These are phyloP conservation scores for Caradrina clavipalpis DNA, from an alignment of 2,888 invertebrate genomes.

Conservation along the genomic window DNA sequence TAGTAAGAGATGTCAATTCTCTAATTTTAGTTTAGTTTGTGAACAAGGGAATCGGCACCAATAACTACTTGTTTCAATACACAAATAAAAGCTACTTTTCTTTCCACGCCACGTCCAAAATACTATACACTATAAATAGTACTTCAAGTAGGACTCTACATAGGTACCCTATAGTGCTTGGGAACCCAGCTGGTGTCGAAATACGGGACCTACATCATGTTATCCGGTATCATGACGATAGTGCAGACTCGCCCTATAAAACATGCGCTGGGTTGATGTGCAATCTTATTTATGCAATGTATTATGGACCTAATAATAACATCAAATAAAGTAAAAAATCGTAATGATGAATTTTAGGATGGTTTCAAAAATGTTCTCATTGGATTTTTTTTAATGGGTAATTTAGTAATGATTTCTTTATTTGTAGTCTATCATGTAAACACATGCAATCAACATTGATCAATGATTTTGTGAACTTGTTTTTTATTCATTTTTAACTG, in stretches of 20 bases:
- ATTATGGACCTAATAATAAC: background rate
- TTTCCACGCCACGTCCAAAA: background rate
- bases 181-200: slow-evolving; percentile 55
- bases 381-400: too few species aligned
- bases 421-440: too few species aligned
- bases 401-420: too few species aligned
- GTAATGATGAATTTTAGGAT: background rate
- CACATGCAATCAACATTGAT: too few species aligned
- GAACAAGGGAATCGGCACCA: too few species aligned
- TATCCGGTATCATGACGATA: slow-evolving; percentile 60
- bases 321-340: background rate
- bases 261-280: slow-evolving; percentile 30
- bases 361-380: background rate
- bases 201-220: slow-evolving; percentile 52
- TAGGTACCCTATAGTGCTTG: background rate
- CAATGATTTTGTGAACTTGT: too few species aligned
- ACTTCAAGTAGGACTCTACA: background rate
- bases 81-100: background rate
- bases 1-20: too few species aligned
- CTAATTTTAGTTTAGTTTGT: too few species aligned
- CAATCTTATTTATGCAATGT: background rate
- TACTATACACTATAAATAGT: background rate
- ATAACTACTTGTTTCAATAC: too few species aligned
- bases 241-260: slow-evolving; percentile 23
- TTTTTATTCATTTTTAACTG: too few species aligned